These are phyloP conservation scores for Moxostoma hubbsi DNA, from an alignment of 2,797 vertebrate genomes.

Conservation along the genomic window DNA sequence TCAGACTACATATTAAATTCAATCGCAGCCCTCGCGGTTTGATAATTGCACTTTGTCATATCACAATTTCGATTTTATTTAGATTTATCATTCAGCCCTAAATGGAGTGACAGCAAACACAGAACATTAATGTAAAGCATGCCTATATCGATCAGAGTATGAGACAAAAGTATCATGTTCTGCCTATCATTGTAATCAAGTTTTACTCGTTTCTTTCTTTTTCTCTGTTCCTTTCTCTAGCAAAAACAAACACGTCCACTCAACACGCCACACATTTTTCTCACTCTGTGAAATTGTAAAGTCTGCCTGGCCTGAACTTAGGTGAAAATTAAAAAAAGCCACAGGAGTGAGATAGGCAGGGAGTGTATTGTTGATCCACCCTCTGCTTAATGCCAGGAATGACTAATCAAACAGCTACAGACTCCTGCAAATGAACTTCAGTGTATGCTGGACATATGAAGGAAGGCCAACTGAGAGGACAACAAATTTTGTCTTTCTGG, in stretches of 20 bases:
- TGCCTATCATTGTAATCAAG: too few species aligned
- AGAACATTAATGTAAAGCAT: too few species aligned
- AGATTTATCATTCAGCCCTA: too few species aligned
- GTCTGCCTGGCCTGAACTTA: conserved; percentile 35
- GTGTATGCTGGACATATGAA: conserved; percentile 18
- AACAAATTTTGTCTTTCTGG: conserved; percentile 13
- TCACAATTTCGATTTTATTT: too few species aligned
- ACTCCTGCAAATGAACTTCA: conserved; percentile 9
- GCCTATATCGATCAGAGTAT: too few species aligned
- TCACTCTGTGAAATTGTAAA: conserved; percentile 9
- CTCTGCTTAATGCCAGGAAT: conserved; percentile 8
- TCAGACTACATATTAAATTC: too few species aligned
- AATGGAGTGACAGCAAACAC: too few species aligned
- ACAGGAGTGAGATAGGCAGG: conserved; percentile 39
- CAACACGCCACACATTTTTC: not conserved
- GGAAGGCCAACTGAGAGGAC: conserved; percentile 6
- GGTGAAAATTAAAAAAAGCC: conserved; percentile 55
- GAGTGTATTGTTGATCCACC: conserved; percentile 23
- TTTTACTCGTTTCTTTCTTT: conserved; percentile 17
- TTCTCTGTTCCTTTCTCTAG: not conserved
- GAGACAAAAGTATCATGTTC: not conserved
- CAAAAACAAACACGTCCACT: conserved; percentile 7
- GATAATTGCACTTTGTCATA: too few species aligned
- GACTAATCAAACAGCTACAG: conserved; percentile 40
- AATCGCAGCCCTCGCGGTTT: too few species aligned